phyloP scores from a whole-genome alignment of 2,888 invertebrate species.

The Cryptocephalus moraei region DNA sequence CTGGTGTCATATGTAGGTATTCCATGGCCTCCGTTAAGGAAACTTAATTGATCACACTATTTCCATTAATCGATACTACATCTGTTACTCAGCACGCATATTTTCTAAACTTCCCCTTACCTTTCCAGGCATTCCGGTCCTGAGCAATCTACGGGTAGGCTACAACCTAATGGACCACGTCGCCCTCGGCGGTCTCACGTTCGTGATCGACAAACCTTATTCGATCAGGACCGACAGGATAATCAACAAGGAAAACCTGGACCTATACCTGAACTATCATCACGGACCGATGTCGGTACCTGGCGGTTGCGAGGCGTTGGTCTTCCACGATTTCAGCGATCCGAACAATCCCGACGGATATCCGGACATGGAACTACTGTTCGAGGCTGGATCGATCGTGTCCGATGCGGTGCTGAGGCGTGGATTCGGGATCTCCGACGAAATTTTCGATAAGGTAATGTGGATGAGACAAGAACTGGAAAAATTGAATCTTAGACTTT shows the following conservation, averaged over 20 bases:
- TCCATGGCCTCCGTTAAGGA: no score
- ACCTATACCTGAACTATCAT: conserved; percentile 32
- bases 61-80: no score
- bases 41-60: no score
- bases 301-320: conserved; percentile 58
- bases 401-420: conserved; percentile 41
- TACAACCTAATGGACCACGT: conserved; percentile 47
- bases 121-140: conserved; percentile 32
- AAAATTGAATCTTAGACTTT: no score
- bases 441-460: conserved; percentile 26
- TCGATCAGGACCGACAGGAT: conserved; percentile 32
- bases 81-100: no score
- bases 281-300: conserved; percentile 43
- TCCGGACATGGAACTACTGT: conserved; percentile 58
- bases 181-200: conserved; percentile 57
- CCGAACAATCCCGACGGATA: conserved; percentile 48
- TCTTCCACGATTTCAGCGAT: conserved; percentile 51
- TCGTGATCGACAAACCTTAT: conserved; percentile 44
- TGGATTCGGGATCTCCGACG: conserved; percentile 39
- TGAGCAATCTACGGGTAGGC: conserved; percentile 44
- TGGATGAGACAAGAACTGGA: no score
- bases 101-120: no score
- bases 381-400: conserved; percentile 51
- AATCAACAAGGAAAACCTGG: conserved; percentile 24
- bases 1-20: no score